Conservation (phyloP, 1,140 invertebrate genomes). For the Drosophila prosaltans region DNA sequence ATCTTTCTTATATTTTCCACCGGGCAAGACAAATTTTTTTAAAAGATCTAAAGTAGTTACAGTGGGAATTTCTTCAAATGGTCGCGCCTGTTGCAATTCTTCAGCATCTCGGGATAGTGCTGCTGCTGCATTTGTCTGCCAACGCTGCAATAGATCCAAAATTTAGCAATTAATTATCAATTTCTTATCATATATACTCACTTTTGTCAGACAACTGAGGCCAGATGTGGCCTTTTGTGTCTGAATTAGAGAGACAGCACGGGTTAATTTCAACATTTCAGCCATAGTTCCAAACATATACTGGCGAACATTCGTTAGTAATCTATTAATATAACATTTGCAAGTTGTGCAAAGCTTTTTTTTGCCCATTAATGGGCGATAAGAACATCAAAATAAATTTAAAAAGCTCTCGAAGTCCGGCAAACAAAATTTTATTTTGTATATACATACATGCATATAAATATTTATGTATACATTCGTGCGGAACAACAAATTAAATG, state of each 20-base stretch:
- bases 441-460: background rate
- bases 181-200: slow-evolving; percentile 3
- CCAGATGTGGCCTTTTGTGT: slow-evolving; percentile 29
- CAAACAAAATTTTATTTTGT: slow-evolving; percentile 1
- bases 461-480: no score
- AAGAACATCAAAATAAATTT: slow-evolving; percentile 1
- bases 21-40: slow-evolving; percentile 56
- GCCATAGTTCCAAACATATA: slow-evolving; percentile 10
- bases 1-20: slow-evolving; percentile 64
- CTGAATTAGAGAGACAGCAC: slow-evolving; percentile 26
- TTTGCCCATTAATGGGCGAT: background rate
- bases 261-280: slow-evolving; percentile 58
- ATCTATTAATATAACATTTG: slow-evolving; percentile 8
- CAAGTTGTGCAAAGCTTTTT: background rate
- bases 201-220: slow-evolving; percentile 7
- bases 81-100: slow-evolving; percentile 52
- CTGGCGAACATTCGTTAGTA: background rate
- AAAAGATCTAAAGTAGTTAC: slow-evolving; percentile 20
- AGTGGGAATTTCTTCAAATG: slow-evolving; percentile 45
- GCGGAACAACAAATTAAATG: background rate
- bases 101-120: slow-evolving; percentile 32
- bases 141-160: slow-evolving; percentile 34
- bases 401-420: background rate
- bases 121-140: slow-evolving; percentile 47
- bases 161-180: background rate